These are phyloP conservation scores for Pogonomyrmex barbatus DNA, from an alignment of 1,140 invertebrate species.

Conservation along the genomic window DNA sequence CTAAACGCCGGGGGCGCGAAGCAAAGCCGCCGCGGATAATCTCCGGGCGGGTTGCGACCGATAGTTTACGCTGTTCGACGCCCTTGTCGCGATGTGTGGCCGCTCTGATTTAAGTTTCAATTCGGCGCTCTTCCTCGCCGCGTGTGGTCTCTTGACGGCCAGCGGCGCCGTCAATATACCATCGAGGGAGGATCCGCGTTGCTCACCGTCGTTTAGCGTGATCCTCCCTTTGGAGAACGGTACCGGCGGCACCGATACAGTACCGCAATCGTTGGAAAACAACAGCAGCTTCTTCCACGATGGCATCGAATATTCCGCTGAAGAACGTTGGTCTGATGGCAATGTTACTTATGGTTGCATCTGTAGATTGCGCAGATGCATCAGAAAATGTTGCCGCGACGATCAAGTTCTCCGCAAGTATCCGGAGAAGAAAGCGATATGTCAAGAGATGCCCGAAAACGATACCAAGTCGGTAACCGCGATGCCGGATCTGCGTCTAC, in stretches of 20 bases:
- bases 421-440: background rate
- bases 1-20: background rate
- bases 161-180: background rate
- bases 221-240: background rate
- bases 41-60: background rate
- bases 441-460: slow-evolving; percentile 48
- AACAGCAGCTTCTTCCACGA: slow-evolving; percentile 72
- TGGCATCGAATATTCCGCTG: slow-evolving; percentile 63
- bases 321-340: slow-evolving; percentile 62
- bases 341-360: slow-evolving; percentile 75
- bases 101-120: slow-evolving; percentile 37
- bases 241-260: background rate
- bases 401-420: slow-evolving; percentile 75
- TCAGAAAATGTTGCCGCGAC: slow-evolving; percentile 84
- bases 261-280: background rate
- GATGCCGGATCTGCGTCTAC: slow-evolving; percentile 35
- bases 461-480: background rate
- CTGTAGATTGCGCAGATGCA: slow-evolving; percentile 75
- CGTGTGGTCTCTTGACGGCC: slow-evolving; percentile 37
- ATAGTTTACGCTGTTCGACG: slow-evolving; percentile 44
- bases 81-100: slow-evolving; percentile 43
- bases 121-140: slow-evolving; percentile 28
- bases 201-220: slow-evolving; percentile 33
- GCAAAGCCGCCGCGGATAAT: slow-evolving; percentile 20
- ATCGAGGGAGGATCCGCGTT: slow-evolving; percentile 26